Evolutionary conservation across 2,888 invertebrate species (phyloP).

Genomic region (Labia minor): DNA sequence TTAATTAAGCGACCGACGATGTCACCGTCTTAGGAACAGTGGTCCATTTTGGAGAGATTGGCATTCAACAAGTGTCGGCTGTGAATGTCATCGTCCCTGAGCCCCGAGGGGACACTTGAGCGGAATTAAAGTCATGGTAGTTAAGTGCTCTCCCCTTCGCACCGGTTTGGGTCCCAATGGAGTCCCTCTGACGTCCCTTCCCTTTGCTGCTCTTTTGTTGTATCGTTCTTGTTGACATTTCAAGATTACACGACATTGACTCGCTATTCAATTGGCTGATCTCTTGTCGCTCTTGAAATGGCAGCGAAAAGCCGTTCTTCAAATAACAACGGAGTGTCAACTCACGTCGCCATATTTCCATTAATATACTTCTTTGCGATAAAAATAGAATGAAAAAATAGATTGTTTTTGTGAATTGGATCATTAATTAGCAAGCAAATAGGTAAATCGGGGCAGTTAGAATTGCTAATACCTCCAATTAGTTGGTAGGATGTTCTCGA

Average conservation of each 20-base stretch:
- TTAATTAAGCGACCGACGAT: too few relatives aligned
- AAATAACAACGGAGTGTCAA: not conserved
- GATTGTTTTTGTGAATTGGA: not conserved
- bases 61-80: conserved; percentile 13
- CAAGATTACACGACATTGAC: conserved; percentile 13
- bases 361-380: not conserved
- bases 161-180: too few relatives aligned
- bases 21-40: not conserved
- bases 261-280: not conserved
- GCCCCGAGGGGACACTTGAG: conserved; percentile 3
- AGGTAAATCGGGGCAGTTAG: not conserved
- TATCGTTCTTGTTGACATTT: not conserved
- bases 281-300: conserved; percentile 6
- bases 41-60: not conserved
- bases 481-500: not conserved
- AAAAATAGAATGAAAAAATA: too few relatives aligned
- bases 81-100: not conserved
- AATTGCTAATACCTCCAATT: not conserved
- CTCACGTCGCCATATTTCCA: not conserved
- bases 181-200: not conserved
- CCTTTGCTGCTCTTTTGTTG: not conserved
- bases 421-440: too few relatives aligned
- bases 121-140: not conserved
- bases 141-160: not conserved
- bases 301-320: not conserved